phyloP scores from a whole-genome alignment of 2,888 invertebrate species.

The Lamellibrachia satsuma region DNA sequence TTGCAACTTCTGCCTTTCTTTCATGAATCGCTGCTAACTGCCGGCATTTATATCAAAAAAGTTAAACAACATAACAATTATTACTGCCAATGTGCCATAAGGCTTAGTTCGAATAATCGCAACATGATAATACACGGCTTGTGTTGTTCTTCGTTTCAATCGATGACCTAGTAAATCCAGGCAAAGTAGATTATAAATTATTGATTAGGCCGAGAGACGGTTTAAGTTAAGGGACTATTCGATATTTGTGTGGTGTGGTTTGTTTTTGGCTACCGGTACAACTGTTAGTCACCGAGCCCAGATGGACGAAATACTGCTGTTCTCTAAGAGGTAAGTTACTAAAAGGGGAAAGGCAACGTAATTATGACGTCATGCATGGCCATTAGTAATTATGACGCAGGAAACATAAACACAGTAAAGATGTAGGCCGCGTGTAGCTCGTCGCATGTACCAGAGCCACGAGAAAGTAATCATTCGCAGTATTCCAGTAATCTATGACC shows the following conservation, averaged over 20 bases:
- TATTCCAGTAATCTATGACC: too few relatives aligned
- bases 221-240: not conserved
- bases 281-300: not conserved
- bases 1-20: too few relatives aligned
- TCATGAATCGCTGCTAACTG: not conserved
- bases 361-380: not conserved
- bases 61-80: not conserved
- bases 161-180: not conserved
- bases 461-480: too few relatives aligned
- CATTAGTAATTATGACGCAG: not conserved
- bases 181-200: not conserved
- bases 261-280: not conserved
- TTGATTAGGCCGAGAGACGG: not conserved
- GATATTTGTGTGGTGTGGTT: not conserved
- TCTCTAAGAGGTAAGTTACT: not conserved
- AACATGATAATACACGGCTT: not conserved
- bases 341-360: not conserved
- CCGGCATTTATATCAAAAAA: not conserved
- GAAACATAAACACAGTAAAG: too few relatives aligned
- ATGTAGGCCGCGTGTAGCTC: too few relatives aligned
- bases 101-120: not conserved
- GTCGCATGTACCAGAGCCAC: too few relatives aligned
- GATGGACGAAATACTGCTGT: not conserved
- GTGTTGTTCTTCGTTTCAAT: not conserved
- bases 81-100: not conserved